Conservation (phyloP, 2,888 invertebrate genomes). For the Eupithecia exiguata region DNA sequence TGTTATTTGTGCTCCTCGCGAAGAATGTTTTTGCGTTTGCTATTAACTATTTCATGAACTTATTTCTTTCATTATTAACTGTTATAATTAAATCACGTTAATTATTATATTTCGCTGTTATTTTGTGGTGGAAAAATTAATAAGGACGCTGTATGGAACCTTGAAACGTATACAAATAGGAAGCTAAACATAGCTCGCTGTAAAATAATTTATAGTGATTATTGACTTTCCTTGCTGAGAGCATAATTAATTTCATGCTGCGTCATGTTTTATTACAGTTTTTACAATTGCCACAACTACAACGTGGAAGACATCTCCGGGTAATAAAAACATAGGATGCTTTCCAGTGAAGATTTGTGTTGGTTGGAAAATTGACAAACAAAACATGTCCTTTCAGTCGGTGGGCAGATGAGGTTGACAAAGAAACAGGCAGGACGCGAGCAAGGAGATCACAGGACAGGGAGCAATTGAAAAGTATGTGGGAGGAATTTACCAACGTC, state of each 20-base stretch:
- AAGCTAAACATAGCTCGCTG: background rate
- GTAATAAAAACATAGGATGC: no score
- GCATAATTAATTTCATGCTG: background rate
- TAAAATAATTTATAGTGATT: constrained; percentile 1
- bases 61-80: background rate
- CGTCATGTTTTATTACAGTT: background rate
- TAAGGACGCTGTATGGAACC: background rate
- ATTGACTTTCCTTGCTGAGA: background rate
- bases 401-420: no score
- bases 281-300: background rate
- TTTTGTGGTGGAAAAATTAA: background rate
- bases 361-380: no score
- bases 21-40: background rate
- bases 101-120: background rate
- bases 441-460: no score
- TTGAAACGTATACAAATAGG: background rate
- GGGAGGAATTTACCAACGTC: no score
- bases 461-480: no score
- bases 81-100: background rate
- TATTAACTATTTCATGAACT: background rate
- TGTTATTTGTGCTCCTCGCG: no score
- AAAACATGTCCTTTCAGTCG: no score
- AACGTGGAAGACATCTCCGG: background rate
- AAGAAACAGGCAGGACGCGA: no score
- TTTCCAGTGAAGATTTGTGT: no score